Evolutionary conservation across 1,140 invertebrate species (phyloP).

Genomic region (Drosophila prosaltans): DNA sequence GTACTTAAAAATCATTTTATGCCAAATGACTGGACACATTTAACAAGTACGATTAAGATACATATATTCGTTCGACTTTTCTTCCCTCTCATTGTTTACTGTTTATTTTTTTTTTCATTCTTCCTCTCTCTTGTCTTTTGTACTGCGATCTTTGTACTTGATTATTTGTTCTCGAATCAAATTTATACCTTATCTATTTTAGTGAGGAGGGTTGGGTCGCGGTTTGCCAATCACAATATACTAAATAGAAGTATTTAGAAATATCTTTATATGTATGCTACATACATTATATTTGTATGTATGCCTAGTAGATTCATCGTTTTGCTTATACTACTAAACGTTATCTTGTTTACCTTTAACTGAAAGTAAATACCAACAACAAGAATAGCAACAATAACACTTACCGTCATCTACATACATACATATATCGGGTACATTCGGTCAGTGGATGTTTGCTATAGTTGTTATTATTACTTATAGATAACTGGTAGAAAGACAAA

Average conservation of each 20-base stretch:
- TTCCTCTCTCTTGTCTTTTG: conserved; percentile 4
- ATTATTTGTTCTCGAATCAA: conserved; percentile 5
- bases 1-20: too few species aligned
- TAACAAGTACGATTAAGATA: too few species aligned
- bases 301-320: not conserved
- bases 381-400: conserved; percentile 21
- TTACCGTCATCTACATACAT: not conserved
- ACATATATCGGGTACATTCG: conserved; percentile 30
- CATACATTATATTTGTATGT: not conserved
- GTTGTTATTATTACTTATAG: not conserved
- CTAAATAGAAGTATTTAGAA: conserved; percentile 1
- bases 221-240: not conserved
- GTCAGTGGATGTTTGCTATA: conserved; percentile 33
- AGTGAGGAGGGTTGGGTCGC: not conserved
- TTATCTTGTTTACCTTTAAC: conserved; percentile 63
- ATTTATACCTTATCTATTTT: conserved; percentile 13
- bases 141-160: conserved; percentile 8
- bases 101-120: not conserved
- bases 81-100: too few species aligned
- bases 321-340: conserved; percentile 6
- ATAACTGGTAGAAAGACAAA: conserved; percentile 18
- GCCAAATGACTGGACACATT: too few species aligned
- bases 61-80: too few species aligned
- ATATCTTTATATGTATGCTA: not conserved
- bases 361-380: conserved; percentile 25